Evolutionary conservation across 2,113 vertebrate species (phyloP).

Genomic region (Dissostichus mawsoni): DNA sequence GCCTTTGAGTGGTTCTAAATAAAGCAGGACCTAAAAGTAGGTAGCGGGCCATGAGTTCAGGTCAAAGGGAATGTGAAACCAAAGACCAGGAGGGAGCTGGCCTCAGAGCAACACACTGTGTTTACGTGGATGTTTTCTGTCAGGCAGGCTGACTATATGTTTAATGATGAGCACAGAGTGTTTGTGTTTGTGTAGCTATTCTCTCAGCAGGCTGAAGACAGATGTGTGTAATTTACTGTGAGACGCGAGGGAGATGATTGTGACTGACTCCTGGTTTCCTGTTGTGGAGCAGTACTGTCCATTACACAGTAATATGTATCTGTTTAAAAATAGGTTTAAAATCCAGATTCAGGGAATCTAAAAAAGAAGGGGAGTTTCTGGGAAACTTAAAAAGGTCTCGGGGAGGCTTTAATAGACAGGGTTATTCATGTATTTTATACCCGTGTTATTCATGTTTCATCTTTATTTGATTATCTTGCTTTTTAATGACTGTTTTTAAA

Average conservation of each 20-base stretch:
- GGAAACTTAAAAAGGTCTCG: no score
- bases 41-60: slow-evolving; percentile 56
- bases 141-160: slow-evolving; percentile 30
- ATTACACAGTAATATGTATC: neutral
- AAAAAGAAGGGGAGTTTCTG: no score
- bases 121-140: slow-evolving; percentile 67
- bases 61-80: slow-evolving; percentile 80
- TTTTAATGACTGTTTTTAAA: no score
- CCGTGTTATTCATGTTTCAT: no score
- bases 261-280: neutral
- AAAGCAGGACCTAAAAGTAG: slow-evolving; percentile 77
- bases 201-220: slow-evolving; percentile 44
- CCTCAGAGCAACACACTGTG: slow-evolving; percentile 51
- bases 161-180: slow-evolving; percentile 32
- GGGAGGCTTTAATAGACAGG: no score
- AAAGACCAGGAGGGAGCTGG: slow-evolving; percentile 58
- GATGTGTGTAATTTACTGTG: slow-evolving; percentile 40
- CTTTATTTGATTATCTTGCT: no score
- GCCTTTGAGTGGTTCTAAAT: slow-evolving; percentile 71
- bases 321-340: no score
- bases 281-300: neutral
- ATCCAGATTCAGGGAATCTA: no score
- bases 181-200: slow-evolving; percentile 43
- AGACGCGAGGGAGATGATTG: slow-evolving; percentile 23
- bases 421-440: no score